phyloP scores from a whole-genome alignment of 35 echinoderm and acorn worm genomes.

The Apostichopus japonicus region DNA sequence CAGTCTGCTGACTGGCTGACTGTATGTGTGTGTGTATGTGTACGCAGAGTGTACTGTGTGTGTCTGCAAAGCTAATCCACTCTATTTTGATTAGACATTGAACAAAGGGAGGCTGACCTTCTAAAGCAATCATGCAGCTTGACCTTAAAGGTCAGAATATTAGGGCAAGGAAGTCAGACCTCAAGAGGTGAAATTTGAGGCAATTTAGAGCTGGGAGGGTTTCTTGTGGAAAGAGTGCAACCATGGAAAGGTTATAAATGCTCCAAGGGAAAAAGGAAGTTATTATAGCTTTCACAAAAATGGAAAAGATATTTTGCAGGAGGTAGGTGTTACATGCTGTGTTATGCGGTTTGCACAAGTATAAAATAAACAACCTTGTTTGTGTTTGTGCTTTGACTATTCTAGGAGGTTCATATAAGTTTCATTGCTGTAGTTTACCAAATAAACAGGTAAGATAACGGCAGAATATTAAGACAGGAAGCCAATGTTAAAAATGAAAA shows the following conservation, averaged over 20 bases:
- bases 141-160: slow-evolving; percentile 63
- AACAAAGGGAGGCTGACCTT: slow-evolving; percentile 61
- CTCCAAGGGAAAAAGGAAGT: slow-evolving; percentile 60
- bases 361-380: slow-evolving; percentile 37
- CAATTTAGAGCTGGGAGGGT: slow-evolving; percentile 56
- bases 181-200: slow-evolving; percentile 62
- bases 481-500: too few species aligned
- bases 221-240: slow-evolving; percentile 42
- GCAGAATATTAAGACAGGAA: background rate
- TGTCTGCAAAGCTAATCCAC: slow-evolving; percentile 55
- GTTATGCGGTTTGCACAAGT: slow-evolving; percentile 41
- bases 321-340: slow-evolving; percentile 50
- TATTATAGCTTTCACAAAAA: slow-evolving; percentile 51
- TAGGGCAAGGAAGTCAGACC: slow-evolving; percentile 62
- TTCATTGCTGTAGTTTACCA: background rate
- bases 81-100: slow-evolving; percentile 59
- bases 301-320: slow-evolving; percentile 51
- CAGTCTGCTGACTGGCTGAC: slow-evolving; percentile 19
- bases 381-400: background rate
- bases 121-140: slow-evolving; percentile 52
- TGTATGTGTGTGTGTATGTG: background rate
- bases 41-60: background rate
- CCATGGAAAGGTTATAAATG: slow-evolving; percentile 56
- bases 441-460: background rate
- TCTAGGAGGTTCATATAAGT: background rate